Base-by-base conservation (phyloP, 2,888 invertebrate species). In the Drosophila helvetica region DNA sequence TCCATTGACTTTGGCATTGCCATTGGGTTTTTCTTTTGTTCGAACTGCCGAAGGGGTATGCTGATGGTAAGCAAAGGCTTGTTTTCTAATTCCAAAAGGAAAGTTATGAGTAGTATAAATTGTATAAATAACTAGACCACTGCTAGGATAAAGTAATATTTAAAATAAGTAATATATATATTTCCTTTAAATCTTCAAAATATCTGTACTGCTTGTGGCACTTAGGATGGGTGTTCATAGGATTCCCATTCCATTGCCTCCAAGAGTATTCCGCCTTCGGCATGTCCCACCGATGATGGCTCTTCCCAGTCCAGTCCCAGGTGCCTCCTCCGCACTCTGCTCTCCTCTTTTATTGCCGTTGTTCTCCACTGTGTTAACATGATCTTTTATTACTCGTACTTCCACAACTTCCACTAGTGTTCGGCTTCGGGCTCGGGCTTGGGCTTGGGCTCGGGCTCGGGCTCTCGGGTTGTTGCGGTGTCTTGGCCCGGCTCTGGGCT, bases 321-420 rank as follows among this genome's bases (percentile, higher is more conserved):
- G 7, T 22, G 19, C 22, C 42, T 27, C 45, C 45, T 53, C 18
- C 47, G 17, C 56, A 12, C 47, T 50, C 46, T 68, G 33, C 54
- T 50, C 68, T 68, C 45, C 57, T 53, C 68, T 46, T 59, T 73
- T 73, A 68, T 73, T 73, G 77, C 64, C 64, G 73, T 73, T 78
- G 78, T 71, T 56, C 65, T 72, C 69, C 71, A 68, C 74, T 85
- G 78, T 90, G 89, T 90, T 80, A 89, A 90, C 89, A 89, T 90
- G 89, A 90, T 89, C 82, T 88, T 89, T 90, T 90, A 89, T 88
- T 88, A 78, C 79, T 78, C 66, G 75, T 70, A 62, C 74, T 80
- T 62, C 71, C 63, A 70, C 74, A 56, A 56, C 72, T 65, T 57
- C 48, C 38, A 12, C 30, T 30, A 10, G 9, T 10, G 10, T 4